Percentiles rank a stretch among this genome's conserved stretches.
These are phyloP conservation scores for Pristis pectinata DNA, from an alignment of 2,797 vertebrate genomes.

Conservation along the genomic window DNA sequence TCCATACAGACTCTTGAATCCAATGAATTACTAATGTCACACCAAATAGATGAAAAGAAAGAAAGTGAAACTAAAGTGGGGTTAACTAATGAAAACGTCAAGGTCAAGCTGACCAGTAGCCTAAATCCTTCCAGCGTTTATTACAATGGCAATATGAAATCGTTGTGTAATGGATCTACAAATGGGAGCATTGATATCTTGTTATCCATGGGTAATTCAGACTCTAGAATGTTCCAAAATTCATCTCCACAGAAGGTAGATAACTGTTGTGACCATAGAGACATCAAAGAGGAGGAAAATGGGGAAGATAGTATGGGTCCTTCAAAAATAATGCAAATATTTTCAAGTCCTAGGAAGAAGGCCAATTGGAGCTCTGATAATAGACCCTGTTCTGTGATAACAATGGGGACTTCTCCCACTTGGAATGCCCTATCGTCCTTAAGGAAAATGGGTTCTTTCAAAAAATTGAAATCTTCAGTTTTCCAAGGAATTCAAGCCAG, in stretches of 20 bases:
- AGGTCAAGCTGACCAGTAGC: conserved; percentile 52
- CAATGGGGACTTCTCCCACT: conserved; percentile 58
- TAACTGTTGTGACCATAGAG: conserved; percentile 43
- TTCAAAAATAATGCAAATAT: conserved; percentile 75
- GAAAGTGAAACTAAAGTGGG: conserved; percentile 44
- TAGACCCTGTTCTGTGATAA: conserved; percentile 55
- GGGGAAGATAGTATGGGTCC: conserved; percentile 63
- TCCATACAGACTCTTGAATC: conserved; percentile 58
- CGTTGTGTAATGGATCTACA: conserved; percentile 53
- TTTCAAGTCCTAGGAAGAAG: conserved; percentile 68
- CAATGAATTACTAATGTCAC: conserved; percentile 55
- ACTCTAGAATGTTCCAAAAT: conserved; percentile 45
- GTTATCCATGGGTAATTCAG: conserved; percentile 51
- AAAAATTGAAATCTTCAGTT: conserved; percentile 84
- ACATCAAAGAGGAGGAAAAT: conserved; percentile 43
- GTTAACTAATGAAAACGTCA: conserved; percentile 48
- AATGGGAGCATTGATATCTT: conserved; percentile 47
- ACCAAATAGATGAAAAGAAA: conserved; percentile 44
- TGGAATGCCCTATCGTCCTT: conserved; percentile 78
- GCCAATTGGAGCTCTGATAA: conserved; percentile 49
- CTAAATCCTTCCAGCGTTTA: conserved; percentile 43
- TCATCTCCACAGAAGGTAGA: conserved; percentile 40
- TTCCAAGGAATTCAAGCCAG: conserved; percentile 82
- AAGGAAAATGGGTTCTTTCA: conserved; percentile 88
- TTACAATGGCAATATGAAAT: conserved; percentile 54